Evolutionary conservation across 2,888 invertebrate species (phyloP).

Genomic region (Corbicula japonica): DNA sequence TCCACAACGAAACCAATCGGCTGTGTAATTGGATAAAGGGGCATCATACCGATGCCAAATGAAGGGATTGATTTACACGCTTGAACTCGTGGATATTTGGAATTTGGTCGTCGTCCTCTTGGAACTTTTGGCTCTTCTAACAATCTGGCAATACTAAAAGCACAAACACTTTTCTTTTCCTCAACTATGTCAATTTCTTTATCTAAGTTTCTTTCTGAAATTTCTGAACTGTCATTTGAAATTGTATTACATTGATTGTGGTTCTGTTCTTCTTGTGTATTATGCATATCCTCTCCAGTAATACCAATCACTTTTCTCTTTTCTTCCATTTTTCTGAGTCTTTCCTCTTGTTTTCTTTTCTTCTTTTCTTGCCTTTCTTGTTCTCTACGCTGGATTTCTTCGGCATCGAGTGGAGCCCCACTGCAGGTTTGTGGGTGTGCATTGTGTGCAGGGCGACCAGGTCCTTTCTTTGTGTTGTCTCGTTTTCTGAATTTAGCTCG

Average conservation of each 20-base stretch:
- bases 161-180: conserved; percentile 66
- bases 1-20: conserved; percentile 87
- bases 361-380: conserved; percentile 87
- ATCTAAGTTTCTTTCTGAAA: conserved; percentile 9
- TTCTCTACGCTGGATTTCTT: conserved; percentile 86
- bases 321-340: conserved; percentile 88
- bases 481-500: conserved; percentile 99
- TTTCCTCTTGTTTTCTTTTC: conserved; percentile 96
- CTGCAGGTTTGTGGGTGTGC: conserved; percentile 99
- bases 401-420: conserved; percentile 98
- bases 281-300: no score
- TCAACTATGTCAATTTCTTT: conserved; percentile 28
- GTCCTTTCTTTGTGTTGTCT: conserved; percentile 99
- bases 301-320: conserved; percentile 66
- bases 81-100: conserved; percentile 87
- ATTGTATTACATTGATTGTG: no score
- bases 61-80: conserved; percentile 87
- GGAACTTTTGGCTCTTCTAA: conserved; percentile 87
- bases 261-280: no score
- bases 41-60: conserved; percentile 83
- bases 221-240: conserved; percentile 16
- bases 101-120: conserved; percentile 87
- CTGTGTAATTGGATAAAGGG: conserved; percentile 87
- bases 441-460: conserved; percentile 99
- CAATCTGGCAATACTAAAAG: conserved; percentile 87